Evolutionary conservation across 2,888 invertebrate genomes (phyloP).

Genomic region (Cremastinae sp.): DNA sequence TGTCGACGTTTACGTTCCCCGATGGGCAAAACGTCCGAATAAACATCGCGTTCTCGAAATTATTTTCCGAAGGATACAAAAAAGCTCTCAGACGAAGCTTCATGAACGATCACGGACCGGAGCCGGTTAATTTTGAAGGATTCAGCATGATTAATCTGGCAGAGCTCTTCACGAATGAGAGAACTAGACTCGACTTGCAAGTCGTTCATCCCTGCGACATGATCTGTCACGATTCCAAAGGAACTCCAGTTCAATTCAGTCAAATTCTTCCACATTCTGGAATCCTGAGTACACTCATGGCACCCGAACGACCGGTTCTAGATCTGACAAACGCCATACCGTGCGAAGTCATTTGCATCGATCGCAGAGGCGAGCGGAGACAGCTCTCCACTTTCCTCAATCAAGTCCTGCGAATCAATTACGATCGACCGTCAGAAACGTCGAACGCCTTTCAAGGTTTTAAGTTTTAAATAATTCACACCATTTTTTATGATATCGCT

Average conservation of each 20-base stretch:
- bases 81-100: conserved; percentile 60
- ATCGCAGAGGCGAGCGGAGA: conserved; percentile 57
- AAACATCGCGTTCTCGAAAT: conserved; percentile 64
- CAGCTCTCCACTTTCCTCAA: conserved; percentile 58
- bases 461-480: conserved; percentile 51
- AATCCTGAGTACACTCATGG: conserved; percentile 62
- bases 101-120: conserved; percentile 58
- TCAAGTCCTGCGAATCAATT: conserved; percentile 52
- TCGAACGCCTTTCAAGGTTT: conserved; percentile 58
- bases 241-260: conserved; percentile 62
- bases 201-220: conserved; percentile 66
- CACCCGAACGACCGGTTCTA: conserved; percentile 64
- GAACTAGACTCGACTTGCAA: conserved; percentile 54
- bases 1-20: conserved; percentile 62
- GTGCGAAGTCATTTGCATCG: conserved; percentile 63
- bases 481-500: background rate
- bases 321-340: conserved; percentile 61
- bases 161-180: conserved; percentile 60
- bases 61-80: conserved; percentile 64
- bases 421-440: conserved; percentile 42
- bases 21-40: conserved; percentile 64
- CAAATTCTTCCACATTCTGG: conserved; percentile 58
- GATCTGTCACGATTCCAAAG: conserved; percentile 64
- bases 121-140: conserved; percentile 64
- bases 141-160: conserved; percentile 64